Conservation (phyloP, 1,140 invertebrate genomes). For the Acromyrmex echinatior region DNA sequence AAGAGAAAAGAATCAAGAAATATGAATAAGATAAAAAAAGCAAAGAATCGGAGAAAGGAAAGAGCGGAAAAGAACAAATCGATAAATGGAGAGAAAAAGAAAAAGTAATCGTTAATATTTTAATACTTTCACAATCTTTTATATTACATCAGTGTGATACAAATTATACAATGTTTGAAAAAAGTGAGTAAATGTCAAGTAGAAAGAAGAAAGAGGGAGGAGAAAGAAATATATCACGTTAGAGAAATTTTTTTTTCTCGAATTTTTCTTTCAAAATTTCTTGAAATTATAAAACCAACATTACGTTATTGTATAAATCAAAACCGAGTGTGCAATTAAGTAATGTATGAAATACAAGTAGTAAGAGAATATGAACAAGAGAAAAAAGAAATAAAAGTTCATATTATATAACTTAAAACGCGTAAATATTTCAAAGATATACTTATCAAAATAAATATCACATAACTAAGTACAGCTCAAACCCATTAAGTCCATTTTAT, state of each 20-base stretch:
- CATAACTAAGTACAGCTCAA: not conserved
- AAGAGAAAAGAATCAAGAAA: slow-evolving; percentile 54
- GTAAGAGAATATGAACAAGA: not conserved
- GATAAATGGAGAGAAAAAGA: not conserved
- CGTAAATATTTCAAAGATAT: not conserved
- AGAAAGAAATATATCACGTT: not conserved
- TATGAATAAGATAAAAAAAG: slow-evolving; percentile 2
- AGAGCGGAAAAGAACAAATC: not conserved
- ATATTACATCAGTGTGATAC: not conserved
- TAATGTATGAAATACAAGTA: not conserved
- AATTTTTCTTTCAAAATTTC: no score
- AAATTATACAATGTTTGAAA: not conserved
- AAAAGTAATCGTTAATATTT: not conserved
- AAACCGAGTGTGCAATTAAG: not conserved
- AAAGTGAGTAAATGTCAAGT: not conserved
- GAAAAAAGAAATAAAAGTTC: not conserved
- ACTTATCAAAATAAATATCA: slow-evolving; percentile 18
- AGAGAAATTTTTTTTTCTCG: not conserved
- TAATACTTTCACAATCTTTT: not conserved
- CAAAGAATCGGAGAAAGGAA: not conserved
- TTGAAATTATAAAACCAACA: not conserved
- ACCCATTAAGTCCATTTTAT: not conserved
- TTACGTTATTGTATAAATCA: not conserved
- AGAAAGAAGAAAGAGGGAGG: no score
- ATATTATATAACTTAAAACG: not conserved